Evolutionary conservation across 2,888 invertebrate genomes (phyloP), one percentile per base, ranked within the genome.

Genomic region (Sycophila texana): DNA sequence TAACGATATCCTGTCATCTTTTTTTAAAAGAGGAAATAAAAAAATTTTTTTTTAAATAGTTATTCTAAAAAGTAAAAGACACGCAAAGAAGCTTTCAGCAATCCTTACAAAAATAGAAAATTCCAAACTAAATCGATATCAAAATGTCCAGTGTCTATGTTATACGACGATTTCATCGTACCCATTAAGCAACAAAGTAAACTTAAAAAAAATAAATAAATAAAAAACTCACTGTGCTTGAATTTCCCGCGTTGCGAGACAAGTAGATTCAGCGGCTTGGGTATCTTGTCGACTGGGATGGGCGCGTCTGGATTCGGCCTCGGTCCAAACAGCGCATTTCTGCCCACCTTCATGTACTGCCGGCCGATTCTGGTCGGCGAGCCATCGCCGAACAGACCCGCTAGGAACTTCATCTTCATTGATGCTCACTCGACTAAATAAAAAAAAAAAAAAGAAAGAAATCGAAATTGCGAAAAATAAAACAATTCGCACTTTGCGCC

Each of bases 161-260:
- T 26, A 16, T n/a, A n/a, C n/a, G n/a, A n/a, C 30, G 13, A 61
- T 16, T 14, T 61, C n/a, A n/a, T 61, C n/a, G 20, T 39, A 10
- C 1, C 7, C 5, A 7, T 39, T 39, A 2, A 4, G 10, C 39
- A 39, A 10, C 0, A 65, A 47, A 71, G 49, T 3, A n/a, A 49
- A 0, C 16, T 1, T 60, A 65, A 18, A 26, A 73, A 18, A 16
- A 57, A 20, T 4, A n/a, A 94, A 96, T 95, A n/a, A n/a, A 55
- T 49, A 67, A 57, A 20, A 7, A n/a, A 94, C 96, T 95, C 90
- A 96, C 96, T 94, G 89, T 94, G 94, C 87, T 94, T 95, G 80
- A 96, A 92, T 88, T 94, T 94, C 83, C 94, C 94, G 86, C 95
- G 94, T 87, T 95, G 94, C 16, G 96, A 96, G 87, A 96, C 95